A percentile compares a stretch with the other conserved stretches of the same genome.
Conservation (phyloP, 1,140 invertebrate genomes). For the Hylyphantes graminicola region DNA sequence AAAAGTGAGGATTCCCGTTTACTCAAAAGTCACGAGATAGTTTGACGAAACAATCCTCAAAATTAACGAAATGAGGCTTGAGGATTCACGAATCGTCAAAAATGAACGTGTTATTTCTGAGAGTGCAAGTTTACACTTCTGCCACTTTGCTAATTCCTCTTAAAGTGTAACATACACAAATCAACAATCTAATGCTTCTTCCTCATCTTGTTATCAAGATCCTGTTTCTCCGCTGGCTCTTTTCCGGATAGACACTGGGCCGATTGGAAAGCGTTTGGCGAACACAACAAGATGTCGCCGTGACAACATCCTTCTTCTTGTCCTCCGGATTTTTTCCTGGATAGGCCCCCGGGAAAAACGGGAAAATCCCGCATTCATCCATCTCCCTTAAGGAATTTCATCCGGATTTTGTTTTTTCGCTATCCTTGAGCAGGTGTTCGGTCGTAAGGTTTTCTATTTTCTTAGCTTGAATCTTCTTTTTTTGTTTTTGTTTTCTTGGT, state of each 20-base stretch:
- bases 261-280: conserved; percentile 54
- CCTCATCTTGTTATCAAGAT: background rate
- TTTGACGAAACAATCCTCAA: no score
- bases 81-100: no score
- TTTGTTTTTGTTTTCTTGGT: conserved; percentile 24
- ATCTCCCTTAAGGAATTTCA: conserved; percentile 59
- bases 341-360: conserved; percentile 35
- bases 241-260: conserved; percentile 23
- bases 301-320: conserved; percentile 55
- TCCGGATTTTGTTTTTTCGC: conserved; percentile 20
- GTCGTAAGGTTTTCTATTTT: conserved; percentile 30
- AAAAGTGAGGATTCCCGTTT: no score
- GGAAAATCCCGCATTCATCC: conserved; percentile 51
- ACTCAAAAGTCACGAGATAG: no score
- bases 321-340: conserved; percentile 6
- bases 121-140: no score
- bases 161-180: no score
- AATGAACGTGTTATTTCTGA: no score
- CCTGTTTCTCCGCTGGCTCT: conserved; percentile 21
- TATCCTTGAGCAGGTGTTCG: conserved; percentile 51
- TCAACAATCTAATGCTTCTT: no score
- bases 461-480: conserved; percentile 19
- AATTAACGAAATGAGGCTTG: no score
- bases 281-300: conserved; percentile 58
- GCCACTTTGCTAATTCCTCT: no score